Conservation (phyloP, 2,113 vertebrate species). For the Acanthisitta chloris region DNA sequence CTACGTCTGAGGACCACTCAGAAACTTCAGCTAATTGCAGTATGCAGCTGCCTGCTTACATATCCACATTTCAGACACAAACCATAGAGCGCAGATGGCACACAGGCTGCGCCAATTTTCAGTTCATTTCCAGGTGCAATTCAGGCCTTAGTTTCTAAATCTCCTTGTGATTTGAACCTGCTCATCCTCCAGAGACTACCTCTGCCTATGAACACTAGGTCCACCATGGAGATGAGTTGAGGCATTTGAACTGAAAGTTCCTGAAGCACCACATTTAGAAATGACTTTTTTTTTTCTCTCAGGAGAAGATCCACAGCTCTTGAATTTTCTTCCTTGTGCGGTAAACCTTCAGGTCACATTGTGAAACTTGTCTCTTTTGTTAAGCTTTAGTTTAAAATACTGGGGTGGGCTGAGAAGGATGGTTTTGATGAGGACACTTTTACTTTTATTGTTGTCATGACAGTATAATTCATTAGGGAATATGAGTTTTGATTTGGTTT, state of each 20-base stretch:
- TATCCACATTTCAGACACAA: slow-evolving; percentile 63
- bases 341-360: not conserved
- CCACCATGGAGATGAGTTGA: not conserved
- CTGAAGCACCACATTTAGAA: not conserved
- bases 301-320: not conserved
- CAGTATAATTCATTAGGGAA: not conserved
- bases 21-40: slow-evolving; percentile 69
- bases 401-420: not conserved
- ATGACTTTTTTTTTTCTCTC: not conserved
- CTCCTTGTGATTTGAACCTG: slow-evolving; percentile 56
- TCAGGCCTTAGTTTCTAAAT: slow-evolving; percentile 50
- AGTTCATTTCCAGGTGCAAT: slow-evolving; percentile 66
- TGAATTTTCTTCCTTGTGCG: slow-evolving; percentile 3
- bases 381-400: not conserved
- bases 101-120: slow-evolving; percentile 62
- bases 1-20: slow-evolving; percentile 66
- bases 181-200: not conserved
- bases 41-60: slow-evolving; percentile 66
- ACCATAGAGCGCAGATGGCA: slow-evolving; percentile 62
- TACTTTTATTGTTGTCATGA: slow-evolving; percentile 41
- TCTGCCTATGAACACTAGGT: not conserved
- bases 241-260: not conserved
- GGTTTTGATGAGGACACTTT: slow-evolving; percentile 20
- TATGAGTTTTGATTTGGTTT: slow-evolving; percentile 17
- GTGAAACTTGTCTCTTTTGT: slow-evolving; percentile 16